These are phyloP conservation scores for Steatornis caripensis DNA, from an alignment of 2,113 vertebrate genomes.

Conservation along the genomic window DNA sequence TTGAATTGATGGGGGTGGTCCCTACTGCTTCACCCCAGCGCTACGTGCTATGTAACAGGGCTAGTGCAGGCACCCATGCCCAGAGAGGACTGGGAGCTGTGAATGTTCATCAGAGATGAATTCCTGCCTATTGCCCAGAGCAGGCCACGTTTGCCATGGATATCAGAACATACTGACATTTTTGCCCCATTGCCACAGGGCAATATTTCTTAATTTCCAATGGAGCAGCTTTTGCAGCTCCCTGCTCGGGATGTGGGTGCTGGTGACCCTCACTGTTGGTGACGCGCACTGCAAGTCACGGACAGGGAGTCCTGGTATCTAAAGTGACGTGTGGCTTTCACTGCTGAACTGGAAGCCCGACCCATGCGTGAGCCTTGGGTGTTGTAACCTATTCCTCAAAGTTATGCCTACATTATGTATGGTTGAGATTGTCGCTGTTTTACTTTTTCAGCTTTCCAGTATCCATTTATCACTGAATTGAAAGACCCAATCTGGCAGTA, in stretches of 20 bases:
- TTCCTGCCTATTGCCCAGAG: neutral
- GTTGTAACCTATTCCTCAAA: neutral
- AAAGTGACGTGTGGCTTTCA: accelerated
- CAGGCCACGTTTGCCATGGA: accelerated
- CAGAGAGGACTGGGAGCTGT: neutral
- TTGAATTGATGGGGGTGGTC: neutral
- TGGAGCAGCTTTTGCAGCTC: neutral
- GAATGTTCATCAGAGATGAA: neutral
- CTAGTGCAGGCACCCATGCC: neutral
- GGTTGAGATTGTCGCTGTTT: neutral
- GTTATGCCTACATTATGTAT: neutral
- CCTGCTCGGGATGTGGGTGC: accelerated
- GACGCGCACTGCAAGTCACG: neutral
- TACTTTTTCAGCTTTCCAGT: neutral
- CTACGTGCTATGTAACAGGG: neutral
- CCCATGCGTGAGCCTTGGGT: accelerated
- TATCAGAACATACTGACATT: neutral
- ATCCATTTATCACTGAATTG: neutral
- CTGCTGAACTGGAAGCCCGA: neutral
- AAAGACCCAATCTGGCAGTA: neutral
- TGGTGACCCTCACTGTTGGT: neutral
- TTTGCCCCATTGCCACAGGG: too few relatives aligned
- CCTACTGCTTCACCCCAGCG: neutral
- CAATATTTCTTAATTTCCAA: neutral
- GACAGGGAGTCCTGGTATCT: accelerated